Percentiles rank a stretch among this genome's conserved stretches.
Conservation (phyloP, 2,113 vertebrate genomes). For the Apeltes quadracus region DNA sequence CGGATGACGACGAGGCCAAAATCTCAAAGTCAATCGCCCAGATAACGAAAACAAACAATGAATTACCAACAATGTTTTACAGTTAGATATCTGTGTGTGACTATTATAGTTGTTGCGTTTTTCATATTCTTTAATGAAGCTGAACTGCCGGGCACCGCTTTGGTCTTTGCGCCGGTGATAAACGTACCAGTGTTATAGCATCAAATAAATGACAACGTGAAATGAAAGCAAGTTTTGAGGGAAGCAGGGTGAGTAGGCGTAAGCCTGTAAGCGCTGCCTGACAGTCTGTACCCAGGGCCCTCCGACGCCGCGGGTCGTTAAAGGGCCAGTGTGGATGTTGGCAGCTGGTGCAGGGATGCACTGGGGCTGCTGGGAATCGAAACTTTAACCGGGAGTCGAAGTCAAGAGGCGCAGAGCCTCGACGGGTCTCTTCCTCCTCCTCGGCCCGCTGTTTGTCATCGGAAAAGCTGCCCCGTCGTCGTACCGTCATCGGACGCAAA, state of each 20-base stretch:
- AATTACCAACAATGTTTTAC: not conserved
- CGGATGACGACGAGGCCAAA: no score
- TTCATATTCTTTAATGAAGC: not conserved
- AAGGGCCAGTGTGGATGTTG: slow-evolving; percentile 5
- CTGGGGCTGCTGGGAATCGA: slow-evolving; percentile 49
- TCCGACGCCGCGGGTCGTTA: rapidly evolving
- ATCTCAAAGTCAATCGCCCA: no score
- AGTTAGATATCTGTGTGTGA: not conserved
- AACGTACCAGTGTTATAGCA: not conserved
- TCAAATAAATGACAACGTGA: not conserved
- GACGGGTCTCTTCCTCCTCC: not conserved
- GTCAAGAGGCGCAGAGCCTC: not conserved
- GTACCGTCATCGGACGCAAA: not conserved
- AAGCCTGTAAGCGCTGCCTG: slow-evolving; percentile 27
- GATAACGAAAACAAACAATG: no score
- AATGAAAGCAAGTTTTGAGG: not conserved
- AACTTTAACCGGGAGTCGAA: slow-evolving; percentile 42
- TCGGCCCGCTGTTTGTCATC: not conserved
- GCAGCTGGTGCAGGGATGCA: not conserved
- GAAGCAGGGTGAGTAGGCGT: no score
- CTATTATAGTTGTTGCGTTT: not conserved
- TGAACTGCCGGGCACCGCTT: not conserved
- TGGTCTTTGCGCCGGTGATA: not conserved
- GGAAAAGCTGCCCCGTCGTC: not conserved
- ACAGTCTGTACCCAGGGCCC: not conserved